Conservation (phyloP, 2,113 vertebrate genomes). For the Dipodomys ordii region DNA sequence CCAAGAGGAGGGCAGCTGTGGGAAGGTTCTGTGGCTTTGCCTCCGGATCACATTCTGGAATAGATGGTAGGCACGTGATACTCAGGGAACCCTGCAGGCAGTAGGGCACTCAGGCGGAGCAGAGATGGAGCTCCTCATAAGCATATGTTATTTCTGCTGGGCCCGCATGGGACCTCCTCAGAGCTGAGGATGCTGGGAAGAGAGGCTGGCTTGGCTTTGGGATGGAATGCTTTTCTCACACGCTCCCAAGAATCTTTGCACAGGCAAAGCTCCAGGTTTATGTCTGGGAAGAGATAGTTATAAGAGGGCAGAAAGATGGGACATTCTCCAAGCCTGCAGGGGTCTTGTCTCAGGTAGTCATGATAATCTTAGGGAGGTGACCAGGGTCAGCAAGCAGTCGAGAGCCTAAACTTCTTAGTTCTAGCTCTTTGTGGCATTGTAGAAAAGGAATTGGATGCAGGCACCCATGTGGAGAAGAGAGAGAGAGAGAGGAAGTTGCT, state of each 20-base stretch:
- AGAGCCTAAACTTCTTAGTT: background rate
- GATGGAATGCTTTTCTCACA: background rate
- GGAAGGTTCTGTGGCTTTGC: conserved; percentile 15
- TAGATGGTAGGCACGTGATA: conserved; percentile 61
- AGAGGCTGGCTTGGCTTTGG: background rate
- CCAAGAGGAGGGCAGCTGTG: background rate
- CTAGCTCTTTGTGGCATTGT: background rate
- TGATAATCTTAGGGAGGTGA: background rate
- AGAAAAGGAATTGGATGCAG: background rate
- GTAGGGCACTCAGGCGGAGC: conserved; percentile 67
- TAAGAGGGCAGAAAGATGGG: background rate
- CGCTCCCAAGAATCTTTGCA: background rate
- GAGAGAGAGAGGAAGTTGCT: background rate
- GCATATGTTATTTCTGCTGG: conserved; percentile 50
- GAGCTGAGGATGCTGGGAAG: background rate
- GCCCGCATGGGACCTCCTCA: background rate
- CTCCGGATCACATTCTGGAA: conserved; percentile 78
- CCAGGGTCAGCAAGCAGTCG: background rate
- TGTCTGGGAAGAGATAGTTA: background rate
- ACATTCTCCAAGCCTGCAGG: background rate
- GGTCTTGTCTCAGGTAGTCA: background rate
- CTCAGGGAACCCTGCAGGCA: conserved; percentile 55
- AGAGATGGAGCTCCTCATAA: conserved; percentile 58
- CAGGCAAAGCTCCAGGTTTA: background rate
- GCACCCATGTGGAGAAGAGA: background rate